Conservation (phyloP, 2,113 vertebrate genomes). For the Myodes glareolus region DNA sequence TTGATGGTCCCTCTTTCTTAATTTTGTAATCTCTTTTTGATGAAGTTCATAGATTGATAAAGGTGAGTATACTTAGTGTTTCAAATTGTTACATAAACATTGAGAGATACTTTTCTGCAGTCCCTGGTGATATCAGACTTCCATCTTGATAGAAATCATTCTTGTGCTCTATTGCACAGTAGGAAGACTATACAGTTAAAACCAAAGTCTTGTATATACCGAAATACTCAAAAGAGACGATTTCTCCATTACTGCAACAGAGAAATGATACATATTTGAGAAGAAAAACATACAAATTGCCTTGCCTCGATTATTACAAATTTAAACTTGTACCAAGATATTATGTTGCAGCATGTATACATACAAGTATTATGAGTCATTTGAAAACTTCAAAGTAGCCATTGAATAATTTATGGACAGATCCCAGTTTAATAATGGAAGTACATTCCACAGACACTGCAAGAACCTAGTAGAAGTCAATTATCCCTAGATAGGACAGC, state of each 20-base stretch:
- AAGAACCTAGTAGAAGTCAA: conserved; percentile 31
- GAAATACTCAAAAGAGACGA: neutral
- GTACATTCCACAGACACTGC: neutral
- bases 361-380: neutral
- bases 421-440: conserved; percentile 25
- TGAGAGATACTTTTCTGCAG: conserved; percentile 33
- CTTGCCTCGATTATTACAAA: neutral
- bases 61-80: conserved; percentile 23
- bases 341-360: neutral
- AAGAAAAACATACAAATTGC: neutral
- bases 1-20: conserved; percentile 7
- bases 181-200: neutral
- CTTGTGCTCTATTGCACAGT: neutral
- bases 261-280: neutral
- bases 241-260: neutral
- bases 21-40: conserved; percentile 36
- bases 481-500: neutral
- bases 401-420: neutral
- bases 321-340: neutral
- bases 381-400: neutral
- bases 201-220: neutral
- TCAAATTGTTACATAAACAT: conserved; percentile 31
- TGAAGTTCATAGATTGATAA: conserved; percentile 35
- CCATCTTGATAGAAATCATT: conserved; percentile 19
- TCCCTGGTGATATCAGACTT: conserved; percentile 34